Base-by-base conservation (phyloP, 35 echinoderm and acorn worm species). In the Strongylocentrotus purpuratus region DNA sequence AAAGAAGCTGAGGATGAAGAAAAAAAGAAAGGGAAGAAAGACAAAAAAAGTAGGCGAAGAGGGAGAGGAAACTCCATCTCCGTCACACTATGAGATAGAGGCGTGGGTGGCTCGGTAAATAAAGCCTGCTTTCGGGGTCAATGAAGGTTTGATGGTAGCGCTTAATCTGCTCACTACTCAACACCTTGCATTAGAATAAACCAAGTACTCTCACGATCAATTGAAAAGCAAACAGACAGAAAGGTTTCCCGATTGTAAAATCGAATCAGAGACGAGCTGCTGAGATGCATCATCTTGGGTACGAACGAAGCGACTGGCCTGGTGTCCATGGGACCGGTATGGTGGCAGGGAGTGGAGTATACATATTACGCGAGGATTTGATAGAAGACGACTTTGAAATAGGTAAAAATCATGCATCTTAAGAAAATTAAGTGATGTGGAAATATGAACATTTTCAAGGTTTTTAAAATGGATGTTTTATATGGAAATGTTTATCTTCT, bases 181-280 rank as follows among this genome's bases (percentile, higher is more conserved):
- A 46, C 91, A 93, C 91, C 91, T 93, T 93, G 91, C 91, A 93
- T 47, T 58, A 93, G 91, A 93, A 58, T 93, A 93, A 93, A 92
- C 91, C n/a, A 31, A 58, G 46, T 93, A 31, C 46, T 58, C 48
- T 47, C 45, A 46, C 91, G 91, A 93, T 93, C 91, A 93, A 93
- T 93, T 93, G 46, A 58, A 93, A 93, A 93, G 91, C 48, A 93
- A 93, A 93, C 91, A 93, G 91, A 46, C 91, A 93, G 45, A 93
- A 93, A 93, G 91, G 91, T 47, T 47, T 25, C 91, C 46, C 87
- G 31, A 58, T 47, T 48, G 48, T 47, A 58, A 93, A 93, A 93
- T 93, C 91, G 91, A 93, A 93, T 93, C 31, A 58, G 91, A n/a
- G 46, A 50, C 10, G 25, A 58, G 91, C 17, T 20, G 10, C 17